Percentiles rank a stretch among this genome's conserved stretches.
Conservation (phyloP, 2,113 vertebrate genomes). For the Cichladusa arquata region DNA sequence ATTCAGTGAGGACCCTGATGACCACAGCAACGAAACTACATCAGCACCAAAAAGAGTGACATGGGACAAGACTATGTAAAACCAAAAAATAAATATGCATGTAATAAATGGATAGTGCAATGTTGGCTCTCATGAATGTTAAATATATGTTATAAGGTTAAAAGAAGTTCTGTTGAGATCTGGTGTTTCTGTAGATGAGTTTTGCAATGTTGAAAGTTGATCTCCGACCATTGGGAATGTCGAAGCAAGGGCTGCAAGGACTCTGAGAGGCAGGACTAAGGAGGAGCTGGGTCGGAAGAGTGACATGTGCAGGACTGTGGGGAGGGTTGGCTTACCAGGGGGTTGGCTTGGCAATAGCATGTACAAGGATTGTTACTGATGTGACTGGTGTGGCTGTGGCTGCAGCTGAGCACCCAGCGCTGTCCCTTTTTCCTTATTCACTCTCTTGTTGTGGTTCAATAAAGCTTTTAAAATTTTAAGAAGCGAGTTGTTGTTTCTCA, state of each 20-base stretch:
- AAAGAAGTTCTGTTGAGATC: not conserved
- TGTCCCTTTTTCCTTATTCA: not conserved
- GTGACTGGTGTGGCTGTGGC: not conserved
- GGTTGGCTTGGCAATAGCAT: not conserved
- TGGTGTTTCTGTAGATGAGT: not conserved
- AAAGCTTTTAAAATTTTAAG: too few relatives aligned
- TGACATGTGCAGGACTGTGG: not conserved
- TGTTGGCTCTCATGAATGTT: not conserved
- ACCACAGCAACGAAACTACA: fast-evolving
- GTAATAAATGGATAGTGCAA: not conserved
- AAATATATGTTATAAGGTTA: not conserved
- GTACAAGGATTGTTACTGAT: not conserved
- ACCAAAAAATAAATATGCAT: not conserved
- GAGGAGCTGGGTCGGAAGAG: not conserved
- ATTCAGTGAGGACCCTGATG: not conserved
- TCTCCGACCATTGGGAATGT: not conserved
- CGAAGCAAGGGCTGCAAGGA: not conserved
- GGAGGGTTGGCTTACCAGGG: not conserved
- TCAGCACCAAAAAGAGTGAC: fast-evolving
- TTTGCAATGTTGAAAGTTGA: not conserved
- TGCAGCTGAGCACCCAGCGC: not conserved
- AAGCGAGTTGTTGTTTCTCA: too few relatives aligned
- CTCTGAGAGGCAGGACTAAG: not conserved
- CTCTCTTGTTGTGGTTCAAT: not conserved
- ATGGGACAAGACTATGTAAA: not conserved